A percentile compares a stretch with the other conserved stretches of the same genome.
Evolutionary conservation across 2,797 vertebrate genomes (phyloP).

Genomic region (Phoeniculus purpureus): DNA sequence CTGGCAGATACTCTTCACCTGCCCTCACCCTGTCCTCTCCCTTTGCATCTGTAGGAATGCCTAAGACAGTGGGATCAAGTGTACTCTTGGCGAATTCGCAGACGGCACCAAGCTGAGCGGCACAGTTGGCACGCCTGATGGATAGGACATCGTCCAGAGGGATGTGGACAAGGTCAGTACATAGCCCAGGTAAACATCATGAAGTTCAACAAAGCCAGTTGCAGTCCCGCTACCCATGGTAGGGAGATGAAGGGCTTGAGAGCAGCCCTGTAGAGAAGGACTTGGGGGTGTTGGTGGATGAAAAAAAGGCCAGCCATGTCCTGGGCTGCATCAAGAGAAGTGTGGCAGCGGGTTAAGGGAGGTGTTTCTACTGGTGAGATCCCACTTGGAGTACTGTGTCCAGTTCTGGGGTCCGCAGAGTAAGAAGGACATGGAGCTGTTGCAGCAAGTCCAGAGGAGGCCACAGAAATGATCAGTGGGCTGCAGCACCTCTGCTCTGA

Average conservation of each 20-base stretch:
- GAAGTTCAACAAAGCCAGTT: too few relatives aligned
- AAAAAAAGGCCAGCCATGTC: background rate
- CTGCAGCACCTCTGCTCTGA: background rate
- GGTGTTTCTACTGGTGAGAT: background rate
- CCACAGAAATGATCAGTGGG: background rate
- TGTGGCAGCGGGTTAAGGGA: background rate
- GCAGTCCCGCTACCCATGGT: background rate
- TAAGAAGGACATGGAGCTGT: background rate
- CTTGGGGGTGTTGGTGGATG: background rate
- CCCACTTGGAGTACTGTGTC: background rate
- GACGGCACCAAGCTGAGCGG: background rate
- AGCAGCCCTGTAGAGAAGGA: background rate
- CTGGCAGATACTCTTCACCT: background rate
- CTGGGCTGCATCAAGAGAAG: background rate
- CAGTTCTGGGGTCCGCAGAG: background rate
- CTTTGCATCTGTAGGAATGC: background rate
- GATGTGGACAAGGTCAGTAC: background rate
- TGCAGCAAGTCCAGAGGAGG: background rate
- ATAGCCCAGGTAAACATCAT: background rate
- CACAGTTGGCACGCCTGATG: accelerated
- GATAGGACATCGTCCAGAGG: background rate
- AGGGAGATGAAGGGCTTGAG: background rate
- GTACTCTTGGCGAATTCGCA: background rate
- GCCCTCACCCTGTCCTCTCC: background rate
- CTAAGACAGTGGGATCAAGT: background rate